Conservation (phyloP, 2,113 vertebrate species). For the Bolborhynchus lineola region DNA sequence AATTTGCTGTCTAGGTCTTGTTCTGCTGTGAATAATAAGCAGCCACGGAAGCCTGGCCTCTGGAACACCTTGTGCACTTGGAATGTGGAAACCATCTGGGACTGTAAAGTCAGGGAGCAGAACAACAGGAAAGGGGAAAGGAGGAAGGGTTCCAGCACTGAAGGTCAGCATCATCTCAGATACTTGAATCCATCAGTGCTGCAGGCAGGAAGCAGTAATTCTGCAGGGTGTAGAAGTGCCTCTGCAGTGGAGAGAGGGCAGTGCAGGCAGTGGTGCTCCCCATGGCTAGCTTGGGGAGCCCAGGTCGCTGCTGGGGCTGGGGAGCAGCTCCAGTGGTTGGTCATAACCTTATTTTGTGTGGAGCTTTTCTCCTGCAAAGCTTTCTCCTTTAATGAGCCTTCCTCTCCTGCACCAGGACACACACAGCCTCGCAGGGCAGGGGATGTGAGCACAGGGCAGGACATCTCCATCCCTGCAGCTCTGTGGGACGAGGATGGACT, state of each 20-base stretch:
- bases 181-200: background rate
- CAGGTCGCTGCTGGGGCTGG: accelerated
- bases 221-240: background rate
- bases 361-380: background rate
- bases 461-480: background rate
- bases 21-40: constrained; percentile 56
- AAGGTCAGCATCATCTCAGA: background rate
- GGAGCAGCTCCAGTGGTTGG: background rate
- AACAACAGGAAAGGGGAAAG: background rate
- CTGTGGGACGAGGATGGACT: background rate
- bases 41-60: background rate
- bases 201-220: background rate
- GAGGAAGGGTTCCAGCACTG: background rate
- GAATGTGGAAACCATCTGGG: background rate
- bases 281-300: background rate
- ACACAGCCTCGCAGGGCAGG: background rate
- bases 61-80: background rate
- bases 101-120: background rate
- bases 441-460: background rate
- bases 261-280: background rate
- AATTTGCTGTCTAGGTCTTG: constrained; percentile 56
- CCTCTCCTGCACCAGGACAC: background rate
- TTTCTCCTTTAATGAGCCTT: background rate
- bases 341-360: background rate
- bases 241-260: background rate